Conservation (phyloP, 2,888 invertebrate species). For the Xanthostigma xanthostigma region DNA sequence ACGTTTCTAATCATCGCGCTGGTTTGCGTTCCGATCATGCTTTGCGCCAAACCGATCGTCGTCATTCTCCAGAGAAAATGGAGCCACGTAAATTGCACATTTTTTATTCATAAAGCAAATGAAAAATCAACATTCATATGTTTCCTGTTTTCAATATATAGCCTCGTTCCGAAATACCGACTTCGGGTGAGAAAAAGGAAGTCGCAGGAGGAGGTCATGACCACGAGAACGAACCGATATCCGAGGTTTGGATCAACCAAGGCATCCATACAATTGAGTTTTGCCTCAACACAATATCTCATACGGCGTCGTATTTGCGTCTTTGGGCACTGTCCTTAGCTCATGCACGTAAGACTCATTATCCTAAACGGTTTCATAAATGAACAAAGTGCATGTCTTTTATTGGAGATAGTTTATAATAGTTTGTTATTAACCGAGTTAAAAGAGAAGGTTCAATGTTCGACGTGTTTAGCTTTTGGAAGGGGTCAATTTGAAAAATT, state of each 20-base stretch:
- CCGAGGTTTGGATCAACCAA: conserved; percentile 85
- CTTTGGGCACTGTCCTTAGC: conserved; percentile 94
- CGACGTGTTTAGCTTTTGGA: too few species aligned
- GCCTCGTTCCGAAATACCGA: not conserved
- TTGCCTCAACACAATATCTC: conserved; percentile 87
- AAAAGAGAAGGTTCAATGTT: too few species aligned
- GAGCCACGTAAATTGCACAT: conserved; percentile 53
- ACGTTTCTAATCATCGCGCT: conserved; percentile 47
- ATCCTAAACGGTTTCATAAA: not conserved
- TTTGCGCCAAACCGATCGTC: conserved; percentile 62
- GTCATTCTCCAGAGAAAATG: conserved; percentile 32
- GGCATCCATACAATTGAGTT: conserved; percentile 95
- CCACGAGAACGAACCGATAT: conserved; percentile 42
- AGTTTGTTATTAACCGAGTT: not conserved
- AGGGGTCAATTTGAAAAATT: too few species aligned
- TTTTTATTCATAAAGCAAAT: not conserved
- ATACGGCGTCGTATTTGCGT: conserved; percentile 92
- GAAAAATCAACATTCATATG: not conserved
- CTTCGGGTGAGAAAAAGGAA: not conserved
- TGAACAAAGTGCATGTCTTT: not conserved
- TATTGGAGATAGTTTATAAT: not conserved
- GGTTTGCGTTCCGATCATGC: conserved; percentile 59
- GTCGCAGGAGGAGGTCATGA: not conserved
- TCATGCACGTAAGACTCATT: conserved; percentile 62
- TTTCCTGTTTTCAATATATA: not conserved